Evolutionary conservation across 1,140 invertebrate species (phyloP), one percentile per base, ranked within the genome.

Genomic region (Drosophila arizonae): DNA sequence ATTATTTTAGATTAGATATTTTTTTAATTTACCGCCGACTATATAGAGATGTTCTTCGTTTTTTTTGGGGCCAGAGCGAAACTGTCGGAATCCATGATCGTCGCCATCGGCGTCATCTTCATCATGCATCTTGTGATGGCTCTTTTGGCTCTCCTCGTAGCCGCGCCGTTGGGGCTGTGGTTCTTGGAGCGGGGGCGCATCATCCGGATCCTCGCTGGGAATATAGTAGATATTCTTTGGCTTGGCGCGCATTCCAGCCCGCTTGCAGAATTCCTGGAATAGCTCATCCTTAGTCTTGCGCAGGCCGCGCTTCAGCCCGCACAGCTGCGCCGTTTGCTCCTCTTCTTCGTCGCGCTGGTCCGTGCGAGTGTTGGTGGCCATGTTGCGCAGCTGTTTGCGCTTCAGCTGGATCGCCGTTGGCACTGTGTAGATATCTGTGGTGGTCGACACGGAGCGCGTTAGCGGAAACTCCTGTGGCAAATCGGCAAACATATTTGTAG

Each of bases 221-320:
- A 92, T 90, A 54, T 85, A 88, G 51, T 91, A 91, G 2, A 91
- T 91, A 24, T 91, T 85, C 61, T 91, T 91, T 1, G 88, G 90
- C 21, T 90, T 92, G 61, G 62, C 80, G 17, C 90, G 82, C 70
- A 82, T 65, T 6, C 90, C 90, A 2, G 91, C 85, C 3, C 84
- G 61, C 11, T 86, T 85, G 48, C 90, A 91, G 39, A 91, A 91
- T 56, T 91, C 90, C 65, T 90, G 80, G 46, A 91, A 91, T 0
- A 91, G 73, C 43, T 91, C 90, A 54, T 91, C 90, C 64, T 91
- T 91, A 52, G 87, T 91, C 62, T 92, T 91, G 10, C 87, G 77
- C 56, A 91, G 56, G 0, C 87, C 87, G 1, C 87, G 76, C 65
- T 87, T 91, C 0, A 91, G 48, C 13, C 90, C 89, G 21, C 90